Evolutionary conservation across 1,140 invertebrate genomes (phyloP).

Genomic region (Ceratoteleas bidentatus): DNA sequence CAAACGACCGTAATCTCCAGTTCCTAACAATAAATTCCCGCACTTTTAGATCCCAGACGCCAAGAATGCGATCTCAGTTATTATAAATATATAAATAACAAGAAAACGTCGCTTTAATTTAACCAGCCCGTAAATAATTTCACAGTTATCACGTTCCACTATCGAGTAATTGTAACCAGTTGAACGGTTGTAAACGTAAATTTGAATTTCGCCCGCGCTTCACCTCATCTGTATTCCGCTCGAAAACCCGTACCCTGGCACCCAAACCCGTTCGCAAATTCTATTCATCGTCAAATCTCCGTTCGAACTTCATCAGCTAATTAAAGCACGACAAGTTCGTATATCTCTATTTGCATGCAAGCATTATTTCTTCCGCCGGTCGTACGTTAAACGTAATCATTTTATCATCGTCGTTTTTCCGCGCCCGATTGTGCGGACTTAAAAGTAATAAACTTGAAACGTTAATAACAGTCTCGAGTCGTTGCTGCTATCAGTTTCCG

Average conservation of each 20-base stretch:
- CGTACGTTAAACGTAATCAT: conserved; percentile 56
- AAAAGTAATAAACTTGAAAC: conserved; percentile 59
- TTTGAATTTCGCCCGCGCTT: too few relatives aligned
- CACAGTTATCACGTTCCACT: too few relatives aligned
- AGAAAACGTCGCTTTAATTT: too few relatives aligned
- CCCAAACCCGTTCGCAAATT: conserved; percentile 25
- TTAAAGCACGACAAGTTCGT: conserved; percentile 44
- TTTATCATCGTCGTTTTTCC: conserved; percentile 56
- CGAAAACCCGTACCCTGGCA: conserved; percentile 4
- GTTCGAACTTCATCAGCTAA: conserved; percentile 31
- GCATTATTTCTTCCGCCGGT: conserved; percentile 43
- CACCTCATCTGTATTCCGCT: neutral
- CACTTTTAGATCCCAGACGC: too few relatives aligned
- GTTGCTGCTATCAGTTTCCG: conserved; percentile 57
- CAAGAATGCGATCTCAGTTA: too few relatives aligned
- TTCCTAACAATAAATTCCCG: too few relatives aligned
- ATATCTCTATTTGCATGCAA: conserved; percentile 26
- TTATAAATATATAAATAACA: too few relatives aligned
- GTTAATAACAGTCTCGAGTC: conserved; percentile 58
- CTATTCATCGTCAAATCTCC: conserved; percentile 12
- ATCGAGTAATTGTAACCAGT: too few relatives aligned
- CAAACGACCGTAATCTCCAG: too few relatives aligned
- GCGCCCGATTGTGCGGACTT: conserved; percentile 36
- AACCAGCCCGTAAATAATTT: too few relatives aligned
- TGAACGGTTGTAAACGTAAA: too few relatives aligned